Conservation (phyloP, 2,888 invertebrate species). For the Tineola bisselliella region DNA sequence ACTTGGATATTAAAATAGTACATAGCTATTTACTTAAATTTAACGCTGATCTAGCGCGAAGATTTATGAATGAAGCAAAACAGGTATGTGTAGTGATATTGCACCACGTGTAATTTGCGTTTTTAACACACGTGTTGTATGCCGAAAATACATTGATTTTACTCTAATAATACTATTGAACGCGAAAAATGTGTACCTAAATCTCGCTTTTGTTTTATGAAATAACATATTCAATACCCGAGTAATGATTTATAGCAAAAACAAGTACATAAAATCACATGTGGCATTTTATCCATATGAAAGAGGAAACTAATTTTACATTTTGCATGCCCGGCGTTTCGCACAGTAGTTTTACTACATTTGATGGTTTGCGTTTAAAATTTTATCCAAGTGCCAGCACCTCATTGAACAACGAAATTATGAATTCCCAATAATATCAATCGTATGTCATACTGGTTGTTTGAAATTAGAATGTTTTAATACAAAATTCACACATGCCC, state of each 20-base stretch:
- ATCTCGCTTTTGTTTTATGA: not conserved
- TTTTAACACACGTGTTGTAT: constrained; percentile 33
- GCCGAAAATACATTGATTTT: not conserved
- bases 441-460: no score
- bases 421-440: no score
- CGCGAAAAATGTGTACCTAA: not conserved
- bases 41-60: constrained; percentile 73
- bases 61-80: constrained; percentile 77
- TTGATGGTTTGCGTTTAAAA: no score
- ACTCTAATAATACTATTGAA: constrained; percentile 15
- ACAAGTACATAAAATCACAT: constrained; percentile 15
- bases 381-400: no score
- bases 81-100: constrained; percentile 69
- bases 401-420: no score
- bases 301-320: no score
- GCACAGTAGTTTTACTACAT: no score
- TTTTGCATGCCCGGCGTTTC: no score
- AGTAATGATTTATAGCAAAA: constrained; percentile 9
- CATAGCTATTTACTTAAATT: constrained; percentile 72
- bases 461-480: no score
- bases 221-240: not conserved
- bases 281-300: not conserved
- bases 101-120: constrained; percentile 42
- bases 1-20: constrained; percentile 52
- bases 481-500: no score